Conservation (phyloP, 1,140 invertebrate species). For the Drosophila rufa region DNA sequence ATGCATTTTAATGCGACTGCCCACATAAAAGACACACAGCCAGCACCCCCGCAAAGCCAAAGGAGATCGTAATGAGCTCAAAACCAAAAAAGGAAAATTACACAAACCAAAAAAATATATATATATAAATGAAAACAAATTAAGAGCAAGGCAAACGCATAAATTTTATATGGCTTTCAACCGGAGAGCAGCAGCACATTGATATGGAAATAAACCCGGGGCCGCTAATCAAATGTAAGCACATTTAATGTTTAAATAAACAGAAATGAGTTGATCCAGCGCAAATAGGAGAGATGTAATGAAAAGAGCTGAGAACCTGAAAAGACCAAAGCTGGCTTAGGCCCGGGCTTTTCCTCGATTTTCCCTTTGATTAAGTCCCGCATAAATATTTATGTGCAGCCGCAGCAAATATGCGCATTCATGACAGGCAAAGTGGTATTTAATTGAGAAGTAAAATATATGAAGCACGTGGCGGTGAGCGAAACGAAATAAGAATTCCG, state of each 20-base stretch:
- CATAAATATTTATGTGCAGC: constrained; percentile 73
- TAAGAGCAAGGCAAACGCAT: constrained; percentile 58
- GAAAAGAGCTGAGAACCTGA: constrained; percentile 16
- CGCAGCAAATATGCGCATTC: constrained; percentile 40
- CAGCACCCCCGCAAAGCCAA: constrained; percentile 1
- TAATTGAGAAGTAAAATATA: constrained; percentile 70
- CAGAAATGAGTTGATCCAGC: constrained; percentile 47
- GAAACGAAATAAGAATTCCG: neutral
- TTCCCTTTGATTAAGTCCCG: constrained; percentile 62
- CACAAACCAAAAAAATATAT: constrained; percentile 18
- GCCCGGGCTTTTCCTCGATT: neutral
- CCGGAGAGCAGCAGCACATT: constrained; percentile 23
- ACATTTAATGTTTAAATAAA: constrained; percentile 78
- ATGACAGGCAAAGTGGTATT: constrained; percentile 57
- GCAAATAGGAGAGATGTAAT: constrained; percentile 48
- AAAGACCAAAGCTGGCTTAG: constrained; percentile 19
- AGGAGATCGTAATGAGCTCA: constrained; percentile 43
- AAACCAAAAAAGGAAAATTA: constrained; percentile 33
- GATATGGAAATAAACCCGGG: constrained; percentile 70
- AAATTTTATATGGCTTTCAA: constrained; percentile 49
- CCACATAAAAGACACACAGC: constrained; percentile 56
- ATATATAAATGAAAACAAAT: constrained; percentile 44
- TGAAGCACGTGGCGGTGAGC: constrained; percentile 9
- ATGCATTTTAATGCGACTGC: constrained; percentile 65
- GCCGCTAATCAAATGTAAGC: constrained; percentile 77